Evolutionary conservation across 1,140 invertebrate genomes (phyloP).

Genomic region (Drosophila ananassae): DNA sequence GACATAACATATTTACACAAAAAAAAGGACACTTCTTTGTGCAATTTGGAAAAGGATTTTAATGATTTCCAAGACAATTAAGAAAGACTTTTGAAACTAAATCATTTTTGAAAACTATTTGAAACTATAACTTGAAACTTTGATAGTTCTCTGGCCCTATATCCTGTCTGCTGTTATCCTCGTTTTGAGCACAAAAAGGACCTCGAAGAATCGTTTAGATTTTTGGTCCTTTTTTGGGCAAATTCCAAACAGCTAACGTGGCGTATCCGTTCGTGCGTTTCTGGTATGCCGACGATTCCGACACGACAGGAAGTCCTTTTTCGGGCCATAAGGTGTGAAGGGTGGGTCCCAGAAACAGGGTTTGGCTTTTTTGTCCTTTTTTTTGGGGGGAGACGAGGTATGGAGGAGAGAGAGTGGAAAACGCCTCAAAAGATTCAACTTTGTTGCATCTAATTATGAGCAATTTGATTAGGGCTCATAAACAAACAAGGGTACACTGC

Average conservation of each 20-base stretch:
- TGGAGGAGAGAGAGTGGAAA: slow-evolving; percentile 7
- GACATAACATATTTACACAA: too few relatives aligned
- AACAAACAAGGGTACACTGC: slow-evolving; percentile 45
- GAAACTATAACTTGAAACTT: too few relatives aligned
- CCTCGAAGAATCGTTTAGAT: not conserved
- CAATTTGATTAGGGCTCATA: slow-evolving; percentile 63
- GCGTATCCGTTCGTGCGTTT: slow-evolving; percentile 50
- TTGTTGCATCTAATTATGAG: slow-evolving; percentile 70
- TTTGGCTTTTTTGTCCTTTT: too few relatives aligned
- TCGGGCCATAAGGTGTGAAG: not conserved
- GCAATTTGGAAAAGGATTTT: too few relatives aligned
- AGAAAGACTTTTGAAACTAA: too few relatives aligned
- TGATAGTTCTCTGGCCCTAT: not conserved
- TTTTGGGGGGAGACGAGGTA: too few relatives aligned
- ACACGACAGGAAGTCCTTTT: slow-evolving; percentile 37
- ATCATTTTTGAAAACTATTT: too few relatives aligned
- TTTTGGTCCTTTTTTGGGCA: slow-evolving; percentile 4
- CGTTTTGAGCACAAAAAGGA: not conserved
- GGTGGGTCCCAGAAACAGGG: not conserved
- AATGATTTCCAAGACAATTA: too few relatives aligned
- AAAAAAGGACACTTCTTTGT: too few relatives aligned
- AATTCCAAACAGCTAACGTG: slow-evolving; percentile 61
- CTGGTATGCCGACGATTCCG: slow-evolving; percentile 48
- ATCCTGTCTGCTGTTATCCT: not conserved
- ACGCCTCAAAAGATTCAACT: slow-evolving; percentile 46